These are phyloP conservation scores for Ooceraea biroi DNA, from an alignment of 1,140 invertebrate genomes.

Conservation along the genomic window DNA sequence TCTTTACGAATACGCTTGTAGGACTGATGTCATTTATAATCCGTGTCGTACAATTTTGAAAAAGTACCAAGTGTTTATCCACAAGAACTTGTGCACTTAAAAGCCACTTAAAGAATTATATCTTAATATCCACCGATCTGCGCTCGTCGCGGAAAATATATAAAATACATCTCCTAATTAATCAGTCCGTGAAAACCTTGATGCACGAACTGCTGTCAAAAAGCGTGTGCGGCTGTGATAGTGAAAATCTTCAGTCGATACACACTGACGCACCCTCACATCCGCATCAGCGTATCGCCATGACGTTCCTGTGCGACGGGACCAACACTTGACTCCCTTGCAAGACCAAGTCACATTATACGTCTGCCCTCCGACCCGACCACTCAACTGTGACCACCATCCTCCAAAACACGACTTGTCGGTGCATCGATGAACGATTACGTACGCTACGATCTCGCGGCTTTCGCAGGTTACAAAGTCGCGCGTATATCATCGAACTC, in stretches of 20 bases:
- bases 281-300: slow-evolving; percentile 20
- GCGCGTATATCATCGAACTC: background rate
- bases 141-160: background rate
- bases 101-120: background rate
- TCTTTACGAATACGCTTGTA: background rate
- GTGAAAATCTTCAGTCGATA: slow-evolving; percentile 75
- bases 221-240: slow-evolving; percentile 61
- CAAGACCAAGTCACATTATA: slow-evolving; percentile 83
- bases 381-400: slow-evolving; percentile 78
- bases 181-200: slow-evolving; percentile 29
- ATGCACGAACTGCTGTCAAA: background rate
- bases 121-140: background rate
- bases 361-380: slow-evolving; percentile 83
- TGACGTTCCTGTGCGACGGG: slow-evolving; percentile 63
- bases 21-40: background rate
- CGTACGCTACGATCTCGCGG: background rate
- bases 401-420: slow-evolving; percentile 44
- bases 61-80: background rate
- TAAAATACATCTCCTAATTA: background rate
- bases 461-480: slow-evolving; percentile 6
- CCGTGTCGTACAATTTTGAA: background rate
- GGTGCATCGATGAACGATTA: slow-evolving; percentile 31
- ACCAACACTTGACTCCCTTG: slow-evolving; percentile 83
- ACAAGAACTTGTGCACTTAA: background rate
- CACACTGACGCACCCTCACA: slow-evolving; percentile 69